Evolutionary conservation across 2,113 vertebrate genomes (phyloP).

Genomic region (Chunga burmeisteri): DNA sequence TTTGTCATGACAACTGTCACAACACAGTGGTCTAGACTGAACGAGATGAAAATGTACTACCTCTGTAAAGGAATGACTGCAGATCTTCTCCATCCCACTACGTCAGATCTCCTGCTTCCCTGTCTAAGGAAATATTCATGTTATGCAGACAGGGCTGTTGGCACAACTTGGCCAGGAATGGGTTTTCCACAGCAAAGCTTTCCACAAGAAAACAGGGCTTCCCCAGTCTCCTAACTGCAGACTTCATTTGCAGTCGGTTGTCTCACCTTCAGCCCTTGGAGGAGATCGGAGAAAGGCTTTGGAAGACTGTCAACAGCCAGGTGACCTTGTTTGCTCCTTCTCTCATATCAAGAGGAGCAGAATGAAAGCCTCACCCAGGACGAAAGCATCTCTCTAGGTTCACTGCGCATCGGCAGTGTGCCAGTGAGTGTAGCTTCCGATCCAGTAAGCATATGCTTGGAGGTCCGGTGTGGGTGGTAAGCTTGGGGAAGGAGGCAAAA

Average conservation of each 20-base stretch:
- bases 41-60: background rate
- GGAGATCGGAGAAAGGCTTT: background rate
- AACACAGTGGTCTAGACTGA: background rate
- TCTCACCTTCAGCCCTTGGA: background rate
- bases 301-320: background rate
- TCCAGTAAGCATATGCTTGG: background rate
- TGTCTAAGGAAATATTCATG: rapidly evolving
- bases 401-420: rapidly evolving
- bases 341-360: background rate
- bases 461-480: background rate
- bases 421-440: background rate
- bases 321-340: background rate
- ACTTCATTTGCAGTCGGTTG: background rate
- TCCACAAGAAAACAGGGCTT: background rate
- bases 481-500: background rate
- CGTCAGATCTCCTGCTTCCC: background rate
- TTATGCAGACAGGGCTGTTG: background rate
- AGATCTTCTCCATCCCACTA: background rate
- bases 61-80: background rate
- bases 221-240: background rate
- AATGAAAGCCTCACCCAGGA: background rate
- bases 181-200: background rate
- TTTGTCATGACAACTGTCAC: background rate
- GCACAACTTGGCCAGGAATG: background rate
- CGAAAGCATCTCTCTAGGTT: background rate